Base-by-base conservation (phyloP, 2,888 invertebrate genomes). In the Pachliopta kotzebuea region DNA sequence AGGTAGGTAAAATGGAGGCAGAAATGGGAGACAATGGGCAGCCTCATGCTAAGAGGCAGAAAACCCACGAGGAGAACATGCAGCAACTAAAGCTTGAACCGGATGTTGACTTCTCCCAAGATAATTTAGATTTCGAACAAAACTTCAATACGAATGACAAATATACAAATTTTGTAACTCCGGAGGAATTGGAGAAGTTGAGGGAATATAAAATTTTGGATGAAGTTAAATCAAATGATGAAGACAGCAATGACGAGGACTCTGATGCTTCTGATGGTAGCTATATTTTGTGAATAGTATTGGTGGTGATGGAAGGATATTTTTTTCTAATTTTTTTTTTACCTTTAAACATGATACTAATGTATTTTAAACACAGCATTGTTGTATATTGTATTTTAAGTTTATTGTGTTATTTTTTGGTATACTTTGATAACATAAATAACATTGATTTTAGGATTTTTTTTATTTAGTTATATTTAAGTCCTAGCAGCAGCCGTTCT, bases 171-270 rank as follows among this genome's bases (percentile, higher is more conserved):
- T 78, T 76, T 60, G 80, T 87, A 1, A 81, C 74, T 11, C 71
- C 73, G 0, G 85, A 86, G 54, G 89, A 91, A 65, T 53, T 89
- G 52, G 80, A 88, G 42, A 81, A 78, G 60, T 73, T 92, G 6
- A 76, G 81, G 57, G 88, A 92, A 73, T 91, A 90, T 71, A 81
- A 86, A 67, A 87, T 92, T 0, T 71, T 92, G 60, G 92, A 92
- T 66, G 92, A 92, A 71, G 86, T 90, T 4, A 87, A 84, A 68
- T 84, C 86, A 0, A 84, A 89, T 24, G 90, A 90, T 61, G 88
- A 86, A 54, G 88, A 89, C 67, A 87, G 84, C 71, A 84, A 85
- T 9, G 86, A 85, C 56, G 88, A 85, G 8, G 84, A 89, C 42
- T 74, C 76, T 8, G 71, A 74, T 37, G 84, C 81, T 67, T 86